Conservation (phyloP, 2,888 invertebrate species). For the Eupsilia transversa region DNA sequence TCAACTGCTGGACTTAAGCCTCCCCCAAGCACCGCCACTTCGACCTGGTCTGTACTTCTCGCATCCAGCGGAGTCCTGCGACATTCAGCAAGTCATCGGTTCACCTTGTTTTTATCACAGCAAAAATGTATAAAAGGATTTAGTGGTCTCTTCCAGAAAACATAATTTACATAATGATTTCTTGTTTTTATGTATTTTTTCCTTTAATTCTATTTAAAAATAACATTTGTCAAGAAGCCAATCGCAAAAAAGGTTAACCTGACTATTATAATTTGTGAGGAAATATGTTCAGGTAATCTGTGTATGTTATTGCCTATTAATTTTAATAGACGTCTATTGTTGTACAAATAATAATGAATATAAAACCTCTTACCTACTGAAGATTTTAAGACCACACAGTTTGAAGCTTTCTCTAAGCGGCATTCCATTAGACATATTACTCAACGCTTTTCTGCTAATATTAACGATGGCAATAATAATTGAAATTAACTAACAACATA, state of each 20-base stretch:
- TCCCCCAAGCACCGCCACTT: no score
- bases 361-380: background rate
- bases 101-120: no score
- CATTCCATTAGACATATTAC: conserved; percentile 5
- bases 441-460: background rate
- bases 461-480: conserved; percentile 7
- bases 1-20: no score
- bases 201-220: background rate
- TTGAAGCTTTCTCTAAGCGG: background rate
- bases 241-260: background rate
- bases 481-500: conserved; percentile 1
- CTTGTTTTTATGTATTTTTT: background rate
- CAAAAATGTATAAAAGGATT: no score
- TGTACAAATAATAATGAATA: background rate
- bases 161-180: background rate
- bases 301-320: background rate
- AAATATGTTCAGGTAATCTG: no score
- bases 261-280: background rate
- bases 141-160: background rate
- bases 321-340: background rate
- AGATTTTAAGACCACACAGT: background rate
- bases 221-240: background rate
- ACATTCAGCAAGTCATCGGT: no score
- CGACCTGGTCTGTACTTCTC: no score
- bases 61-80: no score